Evolutionary conservation across 2,888 invertebrate species (phyloP).

Genomic region (Lysandra coridon): DNA sequence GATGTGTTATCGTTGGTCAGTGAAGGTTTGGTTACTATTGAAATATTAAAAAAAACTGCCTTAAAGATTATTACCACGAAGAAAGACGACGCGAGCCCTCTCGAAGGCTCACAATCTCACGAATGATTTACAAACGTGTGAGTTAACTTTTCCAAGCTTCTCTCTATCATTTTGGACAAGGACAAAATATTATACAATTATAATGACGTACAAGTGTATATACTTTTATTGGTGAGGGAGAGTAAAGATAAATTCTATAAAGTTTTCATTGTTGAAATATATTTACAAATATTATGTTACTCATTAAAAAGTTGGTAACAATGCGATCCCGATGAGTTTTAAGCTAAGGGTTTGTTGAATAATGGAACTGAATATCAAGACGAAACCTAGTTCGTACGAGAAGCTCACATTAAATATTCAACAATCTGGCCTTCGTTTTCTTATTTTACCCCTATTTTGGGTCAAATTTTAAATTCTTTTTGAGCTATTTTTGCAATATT

Average conservation of each 20-base stretch:
- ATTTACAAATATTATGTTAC: slow-evolving; percentile 12
- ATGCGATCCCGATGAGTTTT: slow-evolving; percentile 56
- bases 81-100: too few relatives aligned
- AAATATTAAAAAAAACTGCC: too few relatives aligned
- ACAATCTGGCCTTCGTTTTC: neutral
- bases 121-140: neutral
- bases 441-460: neutral
- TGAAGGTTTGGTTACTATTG: too few relatives aligned
- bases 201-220: too few relatives aligned
- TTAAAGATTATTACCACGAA: too few relatives aligned
- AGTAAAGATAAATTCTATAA: neutral
- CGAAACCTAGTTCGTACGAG: slow-evolving; percentile 42
- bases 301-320: slow-evolving; percentile 40
- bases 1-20: too few relatives aligned
- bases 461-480: too few relatives aligned
- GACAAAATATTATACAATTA: too few relatives aligned
- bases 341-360: slow-evolving; percentile 64
- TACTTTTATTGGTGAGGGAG: too few relatives aligned
- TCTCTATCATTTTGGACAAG: too few relatives aligned
- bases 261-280: neutral
- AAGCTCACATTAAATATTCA: slow-evolving; percentile 16
- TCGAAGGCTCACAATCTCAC: neutral
- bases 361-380: slow-evolving; percentile 64
- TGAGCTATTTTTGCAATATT: too few relatives aligned
- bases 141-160: neutral